Evolutionary conservation across 2,888 invertebrate species (phyloP), one percentile per base, ranked within the genome.

Genomic region (Xylota sylvarum): DNA sequence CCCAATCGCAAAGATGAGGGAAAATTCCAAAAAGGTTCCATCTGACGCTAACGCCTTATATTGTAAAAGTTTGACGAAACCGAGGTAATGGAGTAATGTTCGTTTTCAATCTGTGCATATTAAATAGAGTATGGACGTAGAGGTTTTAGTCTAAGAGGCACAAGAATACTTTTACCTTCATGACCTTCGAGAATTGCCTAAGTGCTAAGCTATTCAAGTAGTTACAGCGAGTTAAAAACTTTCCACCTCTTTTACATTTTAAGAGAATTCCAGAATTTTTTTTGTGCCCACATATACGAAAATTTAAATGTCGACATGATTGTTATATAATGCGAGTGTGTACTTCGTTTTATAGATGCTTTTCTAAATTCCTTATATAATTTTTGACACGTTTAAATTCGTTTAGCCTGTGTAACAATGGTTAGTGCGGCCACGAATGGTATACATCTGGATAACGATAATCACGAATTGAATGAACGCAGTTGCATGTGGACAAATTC

Each of bases 401-500:
- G 80, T 67, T 80, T 74, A 74, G 58, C 43, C 50, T 58, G 74
- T 58, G 74, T 69, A 74, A 76, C 81, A 81, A 76, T 76, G 62
- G 76, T 37, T 62, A 55, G 52, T 67, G 40, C 43, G 43, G 14
- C 58, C 67, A 58, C 52, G 40, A 50, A 43, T 67, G 50, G 65
- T 30, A 69, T 81, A 67, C 74, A 74, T 74, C 74, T 46, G 67
- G 76, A 81, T 81, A 69, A 76, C 81, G 67, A 81, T 81, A 76
- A 81, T 81, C 76, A 69, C 65, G 81, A 74, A 81, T 69, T 74
- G 62, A 69, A 76, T 69, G 81, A 81, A 81, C 76, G 81, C 65
- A 74, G 60, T 46, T 37, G 67, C 81, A 76, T 81, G 76, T 67
- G 76, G 81, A 81, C 81, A 69, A 81, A 81, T 81, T 81, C 81